Base-by-base conservation (phyloP, 2,113 vertebrate species). In the Vulpes lagopus region DNA sequence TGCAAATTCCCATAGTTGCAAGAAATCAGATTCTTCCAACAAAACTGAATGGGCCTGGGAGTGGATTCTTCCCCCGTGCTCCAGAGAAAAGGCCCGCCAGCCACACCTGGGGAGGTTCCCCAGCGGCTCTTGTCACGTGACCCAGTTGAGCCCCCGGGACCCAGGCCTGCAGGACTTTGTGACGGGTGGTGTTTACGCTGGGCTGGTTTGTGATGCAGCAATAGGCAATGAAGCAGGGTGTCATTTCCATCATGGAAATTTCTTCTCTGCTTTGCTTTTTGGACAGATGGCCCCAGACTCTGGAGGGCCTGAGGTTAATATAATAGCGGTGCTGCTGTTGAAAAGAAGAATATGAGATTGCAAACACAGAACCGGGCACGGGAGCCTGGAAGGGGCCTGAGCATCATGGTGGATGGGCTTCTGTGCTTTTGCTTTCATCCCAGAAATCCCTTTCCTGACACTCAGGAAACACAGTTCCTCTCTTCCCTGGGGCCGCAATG, bases 81-180 rank as follows among this genome's bases (percentile, higher is more conserved):
- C 11, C 74, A 8, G 74, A 16, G 49, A 25, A 78, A 43, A 16
- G 25, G 2, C 23, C 23, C 25, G 25, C 57, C 62, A 11, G 62
- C 9, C 4, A 27, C 11, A 4, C 62, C 62, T 27, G 62, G 62
- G 25, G 62, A 59, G 25, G 11, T 64, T 9, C 62, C 25, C 25
- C 35, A 11, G 71, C 43, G 35, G 22, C 2, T 22, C 67, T 16
- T 0, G 8, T n/a, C n/a, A 20, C 1, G 6, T 16, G n/a, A 6
- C 16, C n/a, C n/a, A 0, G 6, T 67, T 12, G n/a, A 20, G 19
- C n/a, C 69, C 69, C 1, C 8, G 3, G n/a, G 5, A 9, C 5
- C 10, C n/a, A 9, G n/a, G 19, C n/a, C 69, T 22, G 69, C 69
- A 22, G 69, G n/a, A 22, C 69, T n/a, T 16, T 15, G 25, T 27